Base-by-base conservation (phyloP, 2,888 invertebrate species). In the Lasioglossum morio region DNA sequence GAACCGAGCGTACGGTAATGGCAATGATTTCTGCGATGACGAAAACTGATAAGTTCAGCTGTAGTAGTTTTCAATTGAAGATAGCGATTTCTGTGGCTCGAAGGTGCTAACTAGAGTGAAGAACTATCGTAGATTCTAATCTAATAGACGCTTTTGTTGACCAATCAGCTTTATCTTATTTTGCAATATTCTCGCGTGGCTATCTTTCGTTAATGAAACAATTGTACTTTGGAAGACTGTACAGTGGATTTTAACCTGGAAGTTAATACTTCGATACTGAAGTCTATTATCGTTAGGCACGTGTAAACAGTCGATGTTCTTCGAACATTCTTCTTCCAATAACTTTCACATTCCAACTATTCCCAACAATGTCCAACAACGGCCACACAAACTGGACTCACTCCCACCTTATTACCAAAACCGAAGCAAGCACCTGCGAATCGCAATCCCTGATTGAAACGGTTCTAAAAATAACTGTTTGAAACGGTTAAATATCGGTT, bases 1-100 rank as follows among this genome's bases (percentile, higher is more conserved):
- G 75, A 81, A 70, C 75, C 60, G 16, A 16, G 27, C 23, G 30
- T 48, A 40, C 70, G 81, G 48, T 81, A 82, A 81, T 81, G 60
- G 16, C 72, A 79, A 66, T 73, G 72, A 53, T n/a, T 73, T 79
- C 43, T 40, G 66, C 72, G 72, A 69, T 12, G 23, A 27, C 40
- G 19, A 10, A 69, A 53, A 34, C 40, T 27, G 7, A 40, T 53
- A 43, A 66, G 12, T 4, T 30, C 14, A n/a, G 48, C 16, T 27
- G n/a, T 4, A 7, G 23, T 23, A 46, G 63, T 30, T 72, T 53
- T 69, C 69, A 37, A 69, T 37, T 69, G 23, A 37, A 69, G 69
- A 69, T 37, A 69, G 3, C 69, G 69, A 69, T 69, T 12, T 23
- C 37, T 37, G 69, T 4, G 12, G 23, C 10, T 10, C 34, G 19